Conservation (phyloP, 1,140 invertebrate genomes). For the Nylanderia fulva region DNA sequence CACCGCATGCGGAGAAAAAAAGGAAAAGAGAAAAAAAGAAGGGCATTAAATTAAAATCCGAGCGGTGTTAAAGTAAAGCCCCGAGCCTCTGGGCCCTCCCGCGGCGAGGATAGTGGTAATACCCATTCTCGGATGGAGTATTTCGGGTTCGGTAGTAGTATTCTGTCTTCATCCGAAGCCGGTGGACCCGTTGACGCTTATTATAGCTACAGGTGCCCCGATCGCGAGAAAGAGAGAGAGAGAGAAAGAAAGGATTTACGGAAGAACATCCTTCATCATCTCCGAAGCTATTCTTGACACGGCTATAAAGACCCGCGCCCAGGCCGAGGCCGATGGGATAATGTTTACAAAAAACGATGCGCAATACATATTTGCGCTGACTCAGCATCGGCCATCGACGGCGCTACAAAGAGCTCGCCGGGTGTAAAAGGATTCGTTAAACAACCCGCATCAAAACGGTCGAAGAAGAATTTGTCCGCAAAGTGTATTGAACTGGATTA, state of each 20-base stretch:
- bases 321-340: background rate
- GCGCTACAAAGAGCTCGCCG: conserved; percentile 27
- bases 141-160: conserved; percentile 68
- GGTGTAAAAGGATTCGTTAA: conserved; percentile 25
- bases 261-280: conserved; percentile 18
- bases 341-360: conserved; percentile 34
- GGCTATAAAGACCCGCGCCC: conserved; percentile 32
- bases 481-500: background rate
- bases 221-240: conserved; percentile 21
- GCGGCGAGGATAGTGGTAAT: conserved; percentile 69
- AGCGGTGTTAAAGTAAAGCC: conserved; percentile 74
- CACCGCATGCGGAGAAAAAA: background rate
- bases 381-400: conserved; percentile 23
- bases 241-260: conserved; percentile 14
- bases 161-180: conserved; percentile 75
- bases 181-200: conserved; percentile 67
- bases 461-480: background rate
- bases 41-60: conserved; percentile 74
- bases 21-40: background rate
- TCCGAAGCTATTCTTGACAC: background rate
- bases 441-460: background rate
- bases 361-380: conserved; percentile 47
- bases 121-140: conserved; percentile 71
- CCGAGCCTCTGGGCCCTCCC: conserved; percentile 61
- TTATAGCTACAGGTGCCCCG: conserved; percentile 55